These are phyloP conservation scores for Phacellophora camtschatica DNA, from an alignment of 30 jellyfish, hydroid and myxozoan genomes.

Conservation along the genomic window DNA sequence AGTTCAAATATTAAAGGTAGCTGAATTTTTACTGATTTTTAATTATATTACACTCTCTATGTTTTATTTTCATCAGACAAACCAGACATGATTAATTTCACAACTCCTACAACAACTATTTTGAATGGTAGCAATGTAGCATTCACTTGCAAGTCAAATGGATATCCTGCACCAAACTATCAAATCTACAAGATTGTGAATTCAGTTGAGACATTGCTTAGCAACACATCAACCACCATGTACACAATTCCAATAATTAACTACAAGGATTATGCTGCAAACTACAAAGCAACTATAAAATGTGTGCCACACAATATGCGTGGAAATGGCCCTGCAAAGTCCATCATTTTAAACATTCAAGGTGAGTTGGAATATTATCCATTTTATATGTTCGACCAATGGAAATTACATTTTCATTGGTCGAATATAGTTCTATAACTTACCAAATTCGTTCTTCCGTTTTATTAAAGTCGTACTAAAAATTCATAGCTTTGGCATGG, in stretches of 20 bases:
- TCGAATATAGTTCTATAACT: too few species aligned
- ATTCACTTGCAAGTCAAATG: neutral
- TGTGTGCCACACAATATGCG: neutral
- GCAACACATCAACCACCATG: neutral
- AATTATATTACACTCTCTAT: too few species aligned
- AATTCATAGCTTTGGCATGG: too few species aligned
- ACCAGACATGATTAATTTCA: neutral
- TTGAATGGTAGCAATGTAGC: neutral
- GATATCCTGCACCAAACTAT: neutral
- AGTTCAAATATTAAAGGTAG: too few species aligned
- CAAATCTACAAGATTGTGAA: neutral
- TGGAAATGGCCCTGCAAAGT: slow-evolving; percentile 2
- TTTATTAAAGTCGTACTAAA: too few species aligned
- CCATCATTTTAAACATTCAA: neutral
- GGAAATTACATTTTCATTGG: too few species aligned
- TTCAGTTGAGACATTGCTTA: neutral
- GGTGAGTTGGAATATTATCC: too few species aligned
- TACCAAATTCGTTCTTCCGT: too few species aligned
- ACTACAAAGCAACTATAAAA: neutral
- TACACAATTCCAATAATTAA: neutral
- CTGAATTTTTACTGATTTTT: too few species aligned
- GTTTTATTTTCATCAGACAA: neutral
- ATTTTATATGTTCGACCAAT: too few species aligned
- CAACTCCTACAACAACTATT: neutral
- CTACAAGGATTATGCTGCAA: neutral